A percentile compares a stretch with the other conserved stretches of the same genome.
phyloP scores from a whole-genome alignment of 2,888 invertebrate species.

The Eremobia ochroleuca region DNA sequence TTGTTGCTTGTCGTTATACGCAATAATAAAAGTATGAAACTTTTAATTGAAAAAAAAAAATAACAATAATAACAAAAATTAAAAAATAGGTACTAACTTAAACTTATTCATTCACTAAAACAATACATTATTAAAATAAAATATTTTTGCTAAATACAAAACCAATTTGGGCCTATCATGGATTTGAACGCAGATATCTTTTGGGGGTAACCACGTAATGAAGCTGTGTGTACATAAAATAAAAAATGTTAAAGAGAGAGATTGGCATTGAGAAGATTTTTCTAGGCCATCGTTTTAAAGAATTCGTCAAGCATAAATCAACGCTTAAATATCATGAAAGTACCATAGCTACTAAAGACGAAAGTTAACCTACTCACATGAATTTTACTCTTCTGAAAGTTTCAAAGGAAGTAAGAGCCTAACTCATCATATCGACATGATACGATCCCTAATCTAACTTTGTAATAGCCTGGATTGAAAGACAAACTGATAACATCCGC shows the following conservation, averaged over 20 bases:
- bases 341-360: neutral
- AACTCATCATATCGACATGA: constrained; percentile 35
- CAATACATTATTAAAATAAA: too few species aligned
- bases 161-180: too few species aligned
- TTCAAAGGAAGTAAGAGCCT: neutral
- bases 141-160: too few species aligned
- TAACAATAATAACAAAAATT: too few species aligned
- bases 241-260: neutral
- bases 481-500: constrained; percentile 31
- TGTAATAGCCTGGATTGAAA: constrained; percentile 34
- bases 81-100: too few species aligned
- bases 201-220: too few species aligned
- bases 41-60: too few species aligned
- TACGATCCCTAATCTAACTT: constrained; percentile 47
- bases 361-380: neutral
- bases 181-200: too few species aligned
- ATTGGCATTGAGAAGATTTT: neutral
- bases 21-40: too few species aligned
- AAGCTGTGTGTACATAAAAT: too few species aligned
- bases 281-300: neutral
- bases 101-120: too few species aligned
- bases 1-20: too few species aligned
- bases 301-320: neutral
- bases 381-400: constrained; percentile 3
- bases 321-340: neutral